A percentile compares a stretch with the other conserved stretches of the same genome.
Conservation (phyloP, 2,888 invertebrate genomes). For the Chironomus tentans region DNA sequence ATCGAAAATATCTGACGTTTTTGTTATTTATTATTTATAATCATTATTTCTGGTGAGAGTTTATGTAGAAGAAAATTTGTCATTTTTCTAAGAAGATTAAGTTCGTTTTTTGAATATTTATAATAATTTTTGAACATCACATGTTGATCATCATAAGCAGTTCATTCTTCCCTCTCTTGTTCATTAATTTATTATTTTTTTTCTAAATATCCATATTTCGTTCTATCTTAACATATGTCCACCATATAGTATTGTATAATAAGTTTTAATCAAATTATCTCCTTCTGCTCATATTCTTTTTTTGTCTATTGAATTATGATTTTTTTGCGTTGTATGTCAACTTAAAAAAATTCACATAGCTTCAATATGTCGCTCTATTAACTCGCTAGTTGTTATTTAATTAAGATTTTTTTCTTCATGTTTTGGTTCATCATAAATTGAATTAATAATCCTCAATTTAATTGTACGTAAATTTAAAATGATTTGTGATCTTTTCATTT, state of each 20-base stretch:
- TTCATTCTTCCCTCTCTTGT: neutral
- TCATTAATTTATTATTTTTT: neutral
- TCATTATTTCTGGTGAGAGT: neutral
- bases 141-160: neutral
- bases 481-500: neutral
- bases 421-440: neutral
- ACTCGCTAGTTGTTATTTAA: neutral
- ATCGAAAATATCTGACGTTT: neutral
- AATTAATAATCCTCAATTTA: neutral
- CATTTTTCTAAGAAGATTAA: neutral
- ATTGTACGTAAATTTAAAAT: neutral
- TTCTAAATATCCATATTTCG: neutral
- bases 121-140: neutral
- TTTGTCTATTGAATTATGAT: conserved; percentile 17
- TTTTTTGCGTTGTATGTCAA: conserved; percentile 15
- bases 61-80: neutral
- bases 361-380: neutral
- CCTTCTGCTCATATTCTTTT: neutral
- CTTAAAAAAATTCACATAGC: neutral
- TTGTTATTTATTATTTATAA: no score
- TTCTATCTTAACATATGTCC: neutral
- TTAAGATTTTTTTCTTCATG: neutral
- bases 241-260: neutral
- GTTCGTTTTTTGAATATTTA: neutral
- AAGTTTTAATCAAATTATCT: conserved; percentile 22